These are phyloP conservation scores for Tringa solitaria DNA, from an alignment of 2,113 vertebrate species.

Conservation along the genomic window DNA sequence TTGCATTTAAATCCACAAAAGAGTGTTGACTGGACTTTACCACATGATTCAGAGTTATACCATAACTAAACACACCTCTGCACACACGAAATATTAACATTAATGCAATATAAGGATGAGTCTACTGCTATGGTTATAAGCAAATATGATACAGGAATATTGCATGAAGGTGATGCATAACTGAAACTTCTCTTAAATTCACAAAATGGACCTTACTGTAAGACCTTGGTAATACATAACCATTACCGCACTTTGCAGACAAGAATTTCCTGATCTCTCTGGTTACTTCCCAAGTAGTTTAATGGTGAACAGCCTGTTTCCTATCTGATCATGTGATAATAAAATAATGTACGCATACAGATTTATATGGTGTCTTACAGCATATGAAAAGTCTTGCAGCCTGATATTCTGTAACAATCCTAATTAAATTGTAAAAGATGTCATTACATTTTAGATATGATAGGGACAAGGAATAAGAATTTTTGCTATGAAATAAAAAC, in stretches of 20 bases:
- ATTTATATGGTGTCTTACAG: not conserved
- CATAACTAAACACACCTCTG: not conserved
- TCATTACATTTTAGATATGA: not conserved
- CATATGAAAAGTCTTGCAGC: not conserved
- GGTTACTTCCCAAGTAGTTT: not conserved
- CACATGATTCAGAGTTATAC: not conserved
- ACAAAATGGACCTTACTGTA: not conserved
- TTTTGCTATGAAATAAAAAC: not conserved
- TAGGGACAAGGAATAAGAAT: not conserved
- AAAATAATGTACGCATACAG: not conserved
- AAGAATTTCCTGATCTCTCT: not conserved
- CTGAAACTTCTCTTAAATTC: not conserved
- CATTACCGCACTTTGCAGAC: not conserved
- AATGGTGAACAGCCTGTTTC: not conserved
- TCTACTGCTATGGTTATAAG: not conserved
- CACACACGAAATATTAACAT: not conserved
- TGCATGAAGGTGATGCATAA: not conserved
- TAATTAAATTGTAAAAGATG: not conserved
- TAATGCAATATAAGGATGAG: not conserved
- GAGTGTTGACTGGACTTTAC: not conserved
- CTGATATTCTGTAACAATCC: not conserved
- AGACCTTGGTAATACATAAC: not conserved
- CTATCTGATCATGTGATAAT: not conserved
- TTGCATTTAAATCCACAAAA: conserved; percentile 26
- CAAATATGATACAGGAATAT: not conserved